A percentile compares a stretch with the other conserved stretches of the same genome.
Conservation (phyloP, 2,113 vertebrate species). For the Macaca mulatta region DNA sequence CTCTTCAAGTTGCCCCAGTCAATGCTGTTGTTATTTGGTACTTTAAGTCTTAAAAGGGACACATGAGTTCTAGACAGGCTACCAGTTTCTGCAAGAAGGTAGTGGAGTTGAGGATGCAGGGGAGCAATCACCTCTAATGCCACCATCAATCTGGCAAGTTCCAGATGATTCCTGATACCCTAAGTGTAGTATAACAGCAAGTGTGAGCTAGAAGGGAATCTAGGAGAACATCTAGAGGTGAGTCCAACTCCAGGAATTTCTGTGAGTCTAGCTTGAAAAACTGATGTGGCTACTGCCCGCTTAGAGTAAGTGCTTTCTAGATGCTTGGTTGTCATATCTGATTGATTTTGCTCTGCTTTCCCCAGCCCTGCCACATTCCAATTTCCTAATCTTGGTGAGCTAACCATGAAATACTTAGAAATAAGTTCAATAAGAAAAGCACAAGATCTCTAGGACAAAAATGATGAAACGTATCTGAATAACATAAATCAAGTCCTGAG, state of each 20-base stretch:
- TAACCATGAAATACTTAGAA: not conserved
- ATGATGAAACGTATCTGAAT: not conserved
- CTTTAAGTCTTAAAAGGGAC: not conserved
- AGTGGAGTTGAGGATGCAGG: fast-evolving
- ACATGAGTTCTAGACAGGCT: not conserved
- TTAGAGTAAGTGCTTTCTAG: not conserved
- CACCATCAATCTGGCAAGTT: not conserved
- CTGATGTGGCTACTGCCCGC: not conserved
- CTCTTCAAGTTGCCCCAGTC: fast-evolving
- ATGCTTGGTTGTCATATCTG: fast-evolving
- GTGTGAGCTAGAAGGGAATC: not conserved
- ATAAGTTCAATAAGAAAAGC: not conserved
- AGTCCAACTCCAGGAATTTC: not conserved
- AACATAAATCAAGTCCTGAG: not conserved
- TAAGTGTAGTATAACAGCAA: not conserved
- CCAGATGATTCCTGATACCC: not conserved
- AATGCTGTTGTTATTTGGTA: not conserved
- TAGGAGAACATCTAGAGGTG: not conserved
- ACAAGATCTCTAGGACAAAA: not conserved
- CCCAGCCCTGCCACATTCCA: not conserved
- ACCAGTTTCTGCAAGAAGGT: not conserved
- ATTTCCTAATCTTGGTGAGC: not conserved
- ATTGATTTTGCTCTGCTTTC: not conserved
- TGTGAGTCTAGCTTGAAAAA: not conserved
- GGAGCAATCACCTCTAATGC: not conserved